Base-by-base conservation (phyloP, 2,888 invertebrate species). In the Cryptocephalus primarius region DNA sequence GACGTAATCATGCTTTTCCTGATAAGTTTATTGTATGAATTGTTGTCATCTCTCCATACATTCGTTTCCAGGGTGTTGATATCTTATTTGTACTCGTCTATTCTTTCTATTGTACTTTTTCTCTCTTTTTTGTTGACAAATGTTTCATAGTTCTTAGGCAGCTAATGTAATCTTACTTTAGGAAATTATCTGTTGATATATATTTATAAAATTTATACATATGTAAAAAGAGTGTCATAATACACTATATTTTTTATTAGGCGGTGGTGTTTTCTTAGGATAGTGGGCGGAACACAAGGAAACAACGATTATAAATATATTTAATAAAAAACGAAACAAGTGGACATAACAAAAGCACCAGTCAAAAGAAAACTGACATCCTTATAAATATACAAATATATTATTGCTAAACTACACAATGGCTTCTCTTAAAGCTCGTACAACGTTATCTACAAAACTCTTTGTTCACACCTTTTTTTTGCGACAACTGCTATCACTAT, bases 321-420 rank as follows among this genome's bases (percentile, higher is more conserved):
- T 61, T 61, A 59, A 58, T 61, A 58, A 59, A 59, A 58, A 60
- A 60, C 58, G 44, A 46, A 55, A 57, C 61, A 60, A 45, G 45
- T 42, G 22, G 22, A 22, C 22, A 22, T 33, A 51, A 62, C 61
- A 63, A 59, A 62, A 62, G 59, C 61, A 57, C 55, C 56, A 54
- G 22, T 58, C 57, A 54, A 62, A 62, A 54, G 50, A 60, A 59
- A 45, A 48, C 51, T 59, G 55, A 53, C 58, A 43, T 59, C 22
- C 22, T 22, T 62, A 63, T 60, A 65, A 63, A 61, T 62, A 60
- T 63, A 64, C 58, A 61, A 62, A 64, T 61, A 60, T 61, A 61
- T 65, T 64, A 64, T 64, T 65, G 64, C 64, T 65, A 60, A 41
- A 53, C 59, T 60, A 60, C 58, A 57, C 55, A 56, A 54, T 36